Evolutionary conservation across 2,113 vertebrate species (phyloP).

Genomic region (Colinus virginianus): DNA sequence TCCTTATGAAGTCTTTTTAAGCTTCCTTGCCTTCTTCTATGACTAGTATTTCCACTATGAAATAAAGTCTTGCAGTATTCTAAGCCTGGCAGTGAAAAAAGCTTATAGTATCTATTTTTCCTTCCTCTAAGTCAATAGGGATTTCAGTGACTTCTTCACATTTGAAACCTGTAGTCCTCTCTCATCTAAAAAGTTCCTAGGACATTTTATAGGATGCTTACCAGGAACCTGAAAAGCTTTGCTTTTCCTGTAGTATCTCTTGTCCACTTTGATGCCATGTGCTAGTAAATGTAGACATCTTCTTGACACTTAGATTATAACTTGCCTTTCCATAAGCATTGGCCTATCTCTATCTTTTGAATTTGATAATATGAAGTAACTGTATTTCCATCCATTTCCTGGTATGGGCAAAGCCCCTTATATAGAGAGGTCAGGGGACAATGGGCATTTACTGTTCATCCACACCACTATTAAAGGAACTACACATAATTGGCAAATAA

Average conservation of each 20-base stretch:
- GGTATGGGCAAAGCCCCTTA: neutral
- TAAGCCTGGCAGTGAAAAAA: conserved; percentile 28
- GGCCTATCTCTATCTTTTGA: neutral
- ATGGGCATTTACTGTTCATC: neutral
- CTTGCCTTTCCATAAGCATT: neutral
- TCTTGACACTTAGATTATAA: neutral
- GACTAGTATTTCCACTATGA: conserved; percentile 15
- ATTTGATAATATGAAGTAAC: neutral
- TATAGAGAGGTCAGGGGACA: neutral
- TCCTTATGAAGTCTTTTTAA: conserved; percentile 60
- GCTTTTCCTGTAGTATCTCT: neutral
- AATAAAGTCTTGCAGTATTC: conserved; percentile 49
- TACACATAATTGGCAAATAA: neutral
- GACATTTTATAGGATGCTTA: neutral
- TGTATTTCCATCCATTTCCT: neutral
- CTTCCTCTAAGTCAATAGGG: neutral
- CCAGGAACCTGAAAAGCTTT: neutral
- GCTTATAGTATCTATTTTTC: neutral
- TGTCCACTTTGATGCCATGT: neutral
- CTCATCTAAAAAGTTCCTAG: neutral
- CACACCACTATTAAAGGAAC: neutral
- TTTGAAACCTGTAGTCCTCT: neutral
- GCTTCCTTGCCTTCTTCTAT: conserved; percentile 7
- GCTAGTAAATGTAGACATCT: neutral
- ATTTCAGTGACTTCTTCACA: conserved; percentile 2